These are phyloP conservation scores for Zaprionus africanus DNA, from an alignment of 1,140 invertebrate genomes.

Conservation along the genomic window DNA sequence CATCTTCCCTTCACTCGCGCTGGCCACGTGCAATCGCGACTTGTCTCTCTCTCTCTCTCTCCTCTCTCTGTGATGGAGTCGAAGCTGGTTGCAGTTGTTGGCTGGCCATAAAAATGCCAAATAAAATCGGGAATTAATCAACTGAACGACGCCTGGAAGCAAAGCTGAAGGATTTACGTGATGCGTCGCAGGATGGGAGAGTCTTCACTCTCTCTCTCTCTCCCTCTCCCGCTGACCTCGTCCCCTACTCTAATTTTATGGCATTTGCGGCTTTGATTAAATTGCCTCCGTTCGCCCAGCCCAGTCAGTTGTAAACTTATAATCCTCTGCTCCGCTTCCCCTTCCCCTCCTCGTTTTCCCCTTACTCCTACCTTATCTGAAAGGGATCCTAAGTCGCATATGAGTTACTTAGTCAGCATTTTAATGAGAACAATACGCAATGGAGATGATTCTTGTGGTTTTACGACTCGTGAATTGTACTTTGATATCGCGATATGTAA, in stretches of 20 bases:
- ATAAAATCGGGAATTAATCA: slow-evolving; percentile 73
- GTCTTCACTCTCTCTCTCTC: not conserved
- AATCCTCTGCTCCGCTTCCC: not conserved
- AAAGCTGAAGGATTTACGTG: slow-evolving; percentile 41
- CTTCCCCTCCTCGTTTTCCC: no score
- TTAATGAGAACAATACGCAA: slow-evolving; percentile 41
- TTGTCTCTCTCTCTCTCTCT: not conserved
- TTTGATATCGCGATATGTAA: slow-evolving; percentile 21
- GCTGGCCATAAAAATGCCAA: slow-evolving; percentile 65
- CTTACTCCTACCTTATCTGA: not conserved
- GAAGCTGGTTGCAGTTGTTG: slow-evolving; percentile 36
- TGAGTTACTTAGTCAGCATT: slow-evolving; percentile 29
- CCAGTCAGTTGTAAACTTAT: slow-evolving; percentile 20
- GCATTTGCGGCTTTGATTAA: slow-evolving; percentile 37
- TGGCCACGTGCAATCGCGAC: not conserved
- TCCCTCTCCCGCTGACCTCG: not conserved
- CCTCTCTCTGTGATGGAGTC: not conserved
- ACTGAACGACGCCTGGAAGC: slow-evolving; percentile 36
- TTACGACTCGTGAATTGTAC: slow-evolving; percentile 33
- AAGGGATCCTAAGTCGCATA: not conserved
- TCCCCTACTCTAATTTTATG: slow-evolving; percentile 41
- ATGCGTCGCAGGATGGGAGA: not conserved
- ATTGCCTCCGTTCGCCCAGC: slow-evolving; percentile 7
- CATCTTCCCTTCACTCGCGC: not conserved
- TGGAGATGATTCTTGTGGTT: slow-evolving; percentile 33